Evolutionary conservation across 2,888 invertebrate genomes (phyloP).

Genomic region (Rhagonycha lutea): DNA sequence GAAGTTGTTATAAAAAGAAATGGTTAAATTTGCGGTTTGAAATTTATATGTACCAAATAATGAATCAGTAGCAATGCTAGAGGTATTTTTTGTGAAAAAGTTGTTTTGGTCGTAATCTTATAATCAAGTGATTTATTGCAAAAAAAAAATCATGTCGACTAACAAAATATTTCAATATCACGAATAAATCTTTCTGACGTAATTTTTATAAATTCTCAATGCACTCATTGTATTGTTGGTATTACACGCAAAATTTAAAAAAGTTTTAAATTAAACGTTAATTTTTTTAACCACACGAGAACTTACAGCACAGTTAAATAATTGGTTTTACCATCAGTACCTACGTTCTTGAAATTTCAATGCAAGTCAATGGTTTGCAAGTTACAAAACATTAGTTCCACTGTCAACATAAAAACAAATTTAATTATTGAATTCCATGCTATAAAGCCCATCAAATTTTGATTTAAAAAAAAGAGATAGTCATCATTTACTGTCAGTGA

Average conservation of each 20-base stretch:
- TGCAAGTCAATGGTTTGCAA: not conserved
- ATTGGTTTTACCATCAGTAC: not conserved
- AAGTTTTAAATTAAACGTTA: too few species aligned
- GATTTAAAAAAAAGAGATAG: too few species aligned
- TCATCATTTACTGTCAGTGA: too few species aligned
- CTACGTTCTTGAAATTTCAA: not conserved
- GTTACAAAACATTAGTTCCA: not conserved
- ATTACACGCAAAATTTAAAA: too few species aligned
- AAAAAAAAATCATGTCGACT: too few species aligned
- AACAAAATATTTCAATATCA: too few species aligned
- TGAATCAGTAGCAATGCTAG: not conserved
- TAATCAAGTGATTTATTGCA: too few species aligned
- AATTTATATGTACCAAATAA: not conserved
- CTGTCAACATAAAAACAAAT: not conserved
- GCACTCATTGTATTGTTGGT: too few species aligned
- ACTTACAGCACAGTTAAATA: not conserved
- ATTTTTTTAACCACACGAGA: too few species aligned
- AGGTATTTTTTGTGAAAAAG: not conserved
- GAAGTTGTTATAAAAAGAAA: not conserved
- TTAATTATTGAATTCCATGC: not conserved
- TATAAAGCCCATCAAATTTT: not conserved
- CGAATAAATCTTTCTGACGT: too few species aligned
- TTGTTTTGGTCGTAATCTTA: too few species aligned
- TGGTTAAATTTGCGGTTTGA: not conserved
- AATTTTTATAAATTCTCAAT: too few species aligned